These are phyloP conservation scores for Steinernema scapterisci DNA, from an alignment of 2,888 invertebrate genomes.

Conservation along the genomic window DNA sequence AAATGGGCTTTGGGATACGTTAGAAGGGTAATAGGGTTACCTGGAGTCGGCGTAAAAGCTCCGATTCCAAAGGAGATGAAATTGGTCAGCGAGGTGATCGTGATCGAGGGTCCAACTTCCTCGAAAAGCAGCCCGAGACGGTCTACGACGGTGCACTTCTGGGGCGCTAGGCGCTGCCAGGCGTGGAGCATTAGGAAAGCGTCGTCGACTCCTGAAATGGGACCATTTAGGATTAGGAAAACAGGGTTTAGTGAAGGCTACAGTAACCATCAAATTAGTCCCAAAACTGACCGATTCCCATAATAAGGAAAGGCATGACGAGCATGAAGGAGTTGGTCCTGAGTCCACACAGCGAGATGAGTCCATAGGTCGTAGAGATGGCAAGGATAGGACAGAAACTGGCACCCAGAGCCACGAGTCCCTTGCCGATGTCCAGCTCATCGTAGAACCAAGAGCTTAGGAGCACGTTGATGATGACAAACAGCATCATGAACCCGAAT, in stretches of 20 bases:
- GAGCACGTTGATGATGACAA: conserved; percentile 58
- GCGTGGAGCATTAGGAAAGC: conserved; percentile 64
- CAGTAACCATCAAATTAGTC: neutral
- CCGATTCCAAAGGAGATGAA: conserved; percentile 66
- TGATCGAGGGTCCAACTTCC: conserved; percentile 65
- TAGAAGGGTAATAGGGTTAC: conserved; percentile 38
- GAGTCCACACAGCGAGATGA: conserved; percentile 53
- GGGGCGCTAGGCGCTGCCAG: conserved; percentile 55
- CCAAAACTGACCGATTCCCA: conserved; percentile 61
- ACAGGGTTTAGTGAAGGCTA: conserved; percentile 34
- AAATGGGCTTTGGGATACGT: neutral
- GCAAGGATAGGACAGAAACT: conserved; percentile 62
- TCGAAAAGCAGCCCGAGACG: conserved; percentile 58
- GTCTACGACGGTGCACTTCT: conserved; percentile 30
- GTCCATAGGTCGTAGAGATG: conserved; percentile 62
- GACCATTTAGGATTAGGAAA: conserved; percentile 32
- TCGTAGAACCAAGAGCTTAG: conserved; percentile 55
- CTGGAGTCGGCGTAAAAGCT: conserved; percentile 65
- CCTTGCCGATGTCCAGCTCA: conserved; percentile 48
- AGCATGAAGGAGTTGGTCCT: conserved; percentile 65
- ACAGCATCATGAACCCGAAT: conserved; percentile 60
- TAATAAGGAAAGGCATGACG: conserved; percentile 65
- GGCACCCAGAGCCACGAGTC: conserved; percentile 49
- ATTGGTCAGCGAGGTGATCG: conserved; percentile 67
- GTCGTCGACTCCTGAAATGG: conserved; percentile 60